phyloP scores from a whole-genome alignment of 2,888 invertebrate genomes.

The Diplolepis rosae region DNA sequence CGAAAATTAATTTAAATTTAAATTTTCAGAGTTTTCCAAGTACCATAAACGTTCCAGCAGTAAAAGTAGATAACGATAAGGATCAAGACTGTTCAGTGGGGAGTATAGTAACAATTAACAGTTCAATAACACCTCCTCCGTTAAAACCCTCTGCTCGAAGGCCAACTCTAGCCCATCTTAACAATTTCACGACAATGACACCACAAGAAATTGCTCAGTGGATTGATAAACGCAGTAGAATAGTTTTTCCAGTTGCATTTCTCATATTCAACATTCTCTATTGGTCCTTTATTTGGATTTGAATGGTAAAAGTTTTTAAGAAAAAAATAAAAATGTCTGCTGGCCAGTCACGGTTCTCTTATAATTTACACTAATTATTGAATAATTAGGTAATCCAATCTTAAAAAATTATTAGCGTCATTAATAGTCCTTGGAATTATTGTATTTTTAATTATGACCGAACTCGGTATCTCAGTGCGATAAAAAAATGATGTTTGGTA shows the following conservation, averaged over 20 bases:
- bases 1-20: no score
- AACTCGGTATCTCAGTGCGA: no score
- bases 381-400: neutral
- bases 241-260: conserved; percentile 86
- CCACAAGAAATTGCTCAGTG: conserved; percentile 91
- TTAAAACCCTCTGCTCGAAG: conserved; percentile 64
- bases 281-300: conserved; percentile 83
- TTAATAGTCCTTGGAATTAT: no score
- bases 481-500: no score
- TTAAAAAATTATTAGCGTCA: no score
- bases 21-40: conserved; percentile 79
- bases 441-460: no score
- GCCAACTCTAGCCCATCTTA: conserved; percentile 65
- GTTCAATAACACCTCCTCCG: conserved; percentile 54
- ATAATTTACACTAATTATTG: neutral
- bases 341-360: neutral
- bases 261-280: conserved; percentile 86
- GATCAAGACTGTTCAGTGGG: conserved; percentile 61
- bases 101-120: conserved; percentile 66
- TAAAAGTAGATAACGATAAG: conserved; percentile 82
- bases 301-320: neutral
- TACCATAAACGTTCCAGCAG: conserved; percentile 80
- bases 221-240: conserved; percentile 87
- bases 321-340: neutral
- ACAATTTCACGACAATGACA: conserved; percentile 83